Base-by-base conservation (phyloP, 2,888 invertebrate genomes). In the Orthonevra nobilis region DNA sequence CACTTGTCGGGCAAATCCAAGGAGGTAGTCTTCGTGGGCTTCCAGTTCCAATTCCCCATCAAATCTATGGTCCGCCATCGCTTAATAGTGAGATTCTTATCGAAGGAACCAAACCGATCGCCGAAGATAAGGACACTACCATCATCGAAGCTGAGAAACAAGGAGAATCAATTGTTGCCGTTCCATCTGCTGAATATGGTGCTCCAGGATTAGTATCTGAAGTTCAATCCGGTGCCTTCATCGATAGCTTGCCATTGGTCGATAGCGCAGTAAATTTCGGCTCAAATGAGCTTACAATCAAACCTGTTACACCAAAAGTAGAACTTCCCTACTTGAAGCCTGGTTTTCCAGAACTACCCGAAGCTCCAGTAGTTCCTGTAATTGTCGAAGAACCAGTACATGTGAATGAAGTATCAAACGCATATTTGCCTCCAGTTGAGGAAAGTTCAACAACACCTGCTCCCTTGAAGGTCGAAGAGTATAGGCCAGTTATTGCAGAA, bases 1-100 rank as follows among this genome's bases (percentile, higher is more conserved):
- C 79, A 61, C 66, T 79, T 34, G 6, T 68, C 15, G 73, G 73
- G 56, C 79, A 73, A 61, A 36, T 9, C 26, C 66, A 68, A 68
- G 79, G 61, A 79, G 79, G 73, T 73, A 73, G 72, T 79, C 79
- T 79, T 79, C 79, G 61, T 50, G 73, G 79, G 56, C 23, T 61
- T 10, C 3, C 17, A n/a, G 46, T 48, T 46, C 54, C n/a, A 34
- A 17, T 38, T 36, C 73, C 66, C 4, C 72, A 79, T 42, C 20
- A 36, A 6, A 7, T 9, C n/a, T 72, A 79, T 34, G 72, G 79
- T 20, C 34, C 52, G 9, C 79, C 79, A 10, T 10, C 56, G 38
- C 20, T 44, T 14, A 30, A 52, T 20, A 12, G 10, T 36, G 15
- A 28, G 34, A 28, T 28, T 32, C 36, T 34, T 19, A 15, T 32